These are phyloP conservation scores for Pipistrellus pipistrellus DNA, from an alignment of 2,797 vertebrate genomes.

Conservation along the genomic window DNA sequence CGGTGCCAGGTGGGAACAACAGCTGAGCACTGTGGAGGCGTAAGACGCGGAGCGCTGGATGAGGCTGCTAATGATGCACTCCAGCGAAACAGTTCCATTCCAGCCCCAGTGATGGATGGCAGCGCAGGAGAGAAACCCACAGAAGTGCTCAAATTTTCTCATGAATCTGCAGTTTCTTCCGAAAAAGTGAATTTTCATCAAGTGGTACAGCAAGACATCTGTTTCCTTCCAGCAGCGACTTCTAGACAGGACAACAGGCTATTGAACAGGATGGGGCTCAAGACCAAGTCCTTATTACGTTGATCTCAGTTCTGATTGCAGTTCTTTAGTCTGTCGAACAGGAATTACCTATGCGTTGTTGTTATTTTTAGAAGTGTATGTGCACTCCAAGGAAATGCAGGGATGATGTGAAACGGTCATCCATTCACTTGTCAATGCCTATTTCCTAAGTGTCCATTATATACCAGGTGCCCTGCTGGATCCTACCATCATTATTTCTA, in stretches of 20 bases:
- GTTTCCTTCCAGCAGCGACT: constrained; percentile 62
- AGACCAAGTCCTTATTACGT: not conserved
- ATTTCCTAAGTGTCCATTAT: not conserved
- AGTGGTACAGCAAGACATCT: constrained; percentile 62
- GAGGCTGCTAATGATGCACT: constrained; percentile 64
- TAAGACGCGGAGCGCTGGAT: not conserved
- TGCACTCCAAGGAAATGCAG: not conserved
- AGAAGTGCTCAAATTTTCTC: constrained; percentile 72
- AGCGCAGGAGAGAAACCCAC: constrained; percentile 55
- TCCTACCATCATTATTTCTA: not conserved
- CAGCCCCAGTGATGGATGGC: constrained; percentile 77
- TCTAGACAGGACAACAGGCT: not conserved
- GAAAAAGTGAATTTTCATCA: constrained; percentile 78
- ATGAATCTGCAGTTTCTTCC: constrained; percentile 81
- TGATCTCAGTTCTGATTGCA: not conserved
- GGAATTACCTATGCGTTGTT: not conserved
- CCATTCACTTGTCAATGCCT: not conserved
- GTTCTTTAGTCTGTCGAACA: not conserved
- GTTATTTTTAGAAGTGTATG: not conserved
- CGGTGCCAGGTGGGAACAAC: constrained; percentile 67
- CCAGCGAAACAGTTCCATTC: constrained; percentile 58
- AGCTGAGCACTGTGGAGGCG: constrained; percentile 58
- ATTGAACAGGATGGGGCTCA: not conserved
- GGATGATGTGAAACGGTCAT: not conserved
- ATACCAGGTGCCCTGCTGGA: not conserved